Percentiles rank a stretch among this genome's conserved stretches.
Evolutionary conservation across 2,797 vertebrate genomes (phyloP).

Genomic region (Danionella dracula): DNA sequence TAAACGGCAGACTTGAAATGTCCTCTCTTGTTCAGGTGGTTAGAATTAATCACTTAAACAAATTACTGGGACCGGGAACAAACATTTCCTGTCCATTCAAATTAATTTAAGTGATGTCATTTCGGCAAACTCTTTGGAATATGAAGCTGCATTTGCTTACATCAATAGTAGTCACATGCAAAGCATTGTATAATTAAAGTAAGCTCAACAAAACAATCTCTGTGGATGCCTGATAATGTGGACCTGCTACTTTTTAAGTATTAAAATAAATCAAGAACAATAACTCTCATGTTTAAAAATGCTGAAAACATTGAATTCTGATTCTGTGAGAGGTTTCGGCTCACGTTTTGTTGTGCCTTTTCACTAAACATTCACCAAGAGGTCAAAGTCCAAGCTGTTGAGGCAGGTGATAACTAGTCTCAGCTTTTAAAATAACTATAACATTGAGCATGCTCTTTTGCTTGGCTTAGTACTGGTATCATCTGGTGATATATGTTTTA

Average conservation of each 20-base stretch:
- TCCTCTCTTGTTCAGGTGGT: neutral
- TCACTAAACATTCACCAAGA: neutral
- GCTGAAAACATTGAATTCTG: neutral
- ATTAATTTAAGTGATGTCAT: too few species aligned
- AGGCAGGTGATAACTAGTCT: neutral
- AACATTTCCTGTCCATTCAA: too few species aligned
- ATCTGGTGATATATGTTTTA: too few species aligned
- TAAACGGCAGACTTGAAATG: too few species aligned
- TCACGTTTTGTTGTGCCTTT: neutral
- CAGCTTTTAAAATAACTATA: too few species aligned
- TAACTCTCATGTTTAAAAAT: neutral
- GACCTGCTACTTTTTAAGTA: conserved; percentile 3
- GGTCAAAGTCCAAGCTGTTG: conserved; percentile 13
- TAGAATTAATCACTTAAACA: neutral
- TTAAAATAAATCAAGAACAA: neutral
- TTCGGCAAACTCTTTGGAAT: too few species aligned
- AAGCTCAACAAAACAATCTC: neutral
- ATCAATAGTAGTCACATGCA: too few species aligned
- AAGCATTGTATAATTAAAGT: neutral
- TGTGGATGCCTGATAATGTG: neutral
- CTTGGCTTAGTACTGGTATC: too few species aligned
- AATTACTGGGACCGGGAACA: too few species aligned
- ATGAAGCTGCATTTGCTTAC: neutral
- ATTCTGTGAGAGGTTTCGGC: neutral
- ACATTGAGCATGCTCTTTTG: too few species aligned